These are phyloP conservation scores for Drosophila peninsularis DNA, from an alignment of 2,888 invertebrate species.

Conservation along the genomic window DNA sequence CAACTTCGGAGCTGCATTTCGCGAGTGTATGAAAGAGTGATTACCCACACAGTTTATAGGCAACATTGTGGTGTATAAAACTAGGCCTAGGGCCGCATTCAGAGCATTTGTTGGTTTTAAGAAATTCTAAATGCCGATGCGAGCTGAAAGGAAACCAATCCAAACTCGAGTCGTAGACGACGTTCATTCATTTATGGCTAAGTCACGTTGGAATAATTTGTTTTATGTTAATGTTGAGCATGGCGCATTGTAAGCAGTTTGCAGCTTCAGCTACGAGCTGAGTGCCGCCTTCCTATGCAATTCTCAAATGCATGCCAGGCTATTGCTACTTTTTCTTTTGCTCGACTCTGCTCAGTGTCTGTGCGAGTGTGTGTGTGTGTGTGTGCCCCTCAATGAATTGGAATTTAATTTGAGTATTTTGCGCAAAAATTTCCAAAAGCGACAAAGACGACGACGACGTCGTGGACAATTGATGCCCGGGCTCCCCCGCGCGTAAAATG, in stretches of 20 bases:
- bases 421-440: constrained; percentile 72
- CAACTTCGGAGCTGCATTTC: background rate
- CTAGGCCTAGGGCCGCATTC: constrained; percentile 56
- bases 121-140: constrained; percentile 48
- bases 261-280: constrained; percentile 21
- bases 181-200: constrained; percentile 84
- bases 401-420: constrained; percentile 84
- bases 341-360: constrained; percentile 25
- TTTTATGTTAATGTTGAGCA: constrained; percentile 85
- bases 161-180: constrained; percentile 53
- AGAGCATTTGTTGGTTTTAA: constrained; percentile 46
- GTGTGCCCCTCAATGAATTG: constrained; percentile 83
- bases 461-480: constrained; percentile 77
- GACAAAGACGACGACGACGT: constrained; percentile 49
- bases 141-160: constrained; percentile 43
- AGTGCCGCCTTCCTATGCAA: constrained; percentile 50
- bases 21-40: constrained; percentile 12
- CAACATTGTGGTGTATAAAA: constrained; percentile 13
- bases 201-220: constrained; percentile 85
- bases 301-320: constrained; percentile 54
- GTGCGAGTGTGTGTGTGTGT: constrained; percentile 15
- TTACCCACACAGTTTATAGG: constrained; percentile 18
- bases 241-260: constrained; percentile 74
- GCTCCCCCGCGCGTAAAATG: constrained; percentile 71
- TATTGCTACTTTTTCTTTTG: constrained; percentile 70